Base-by-base conservation (phyloP, 2,113 vertebrate species). In the Zosterops pallidus region DNA sequence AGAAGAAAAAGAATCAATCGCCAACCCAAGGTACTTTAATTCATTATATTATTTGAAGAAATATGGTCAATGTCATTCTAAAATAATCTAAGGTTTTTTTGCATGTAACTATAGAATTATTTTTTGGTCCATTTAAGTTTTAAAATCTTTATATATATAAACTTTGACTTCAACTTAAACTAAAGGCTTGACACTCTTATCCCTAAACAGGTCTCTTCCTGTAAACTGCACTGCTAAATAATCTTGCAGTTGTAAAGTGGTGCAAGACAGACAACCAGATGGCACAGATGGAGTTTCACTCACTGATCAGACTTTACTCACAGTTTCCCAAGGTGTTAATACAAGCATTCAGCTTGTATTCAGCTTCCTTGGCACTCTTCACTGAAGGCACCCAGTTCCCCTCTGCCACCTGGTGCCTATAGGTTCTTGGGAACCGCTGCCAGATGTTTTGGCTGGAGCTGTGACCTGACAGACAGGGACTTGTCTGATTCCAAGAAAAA, bases 1-100 rank as follows among this genome's bases (percentile, higher is more conserved):
- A 97, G 98, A 98, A 96, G 98, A 98, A 96, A 98, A 98, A 89
- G 98, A 98, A 59, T 94, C 97, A 59, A 97, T 95, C 7, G 97
- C 95, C 65, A 98, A 80, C 80, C 96, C 95, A 62, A 98, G 98
- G 98, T 98, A 98, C 24, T 89, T 63, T 5, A 47, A 75, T 85
- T 94, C 28, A 6, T 78, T 76, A 5, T 16, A 69, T 57, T 89
- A 67, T 76, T 87, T 90, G 52, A 95, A 81, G 14, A 92, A 90
- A 67, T 31, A 41, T 1, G 4, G n/a, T 59, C 35, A 72, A 23
- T 25, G 8, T 29, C 0, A 49, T 71, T 89, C 26, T 25, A 90
- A 78, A 86, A 93, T 22, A 52, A 64, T 31, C 5, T 21, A 0
- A 11, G 39, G 4, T 12, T n/a, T 78, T 78, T 90, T 37, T 15